Percentiles rank a stretch among this genome's conserved stretches.
phyloP scores from a whole-genome alignment of 2,113 vertebrate genomes.

The Trinectes maculatus region DNA sequence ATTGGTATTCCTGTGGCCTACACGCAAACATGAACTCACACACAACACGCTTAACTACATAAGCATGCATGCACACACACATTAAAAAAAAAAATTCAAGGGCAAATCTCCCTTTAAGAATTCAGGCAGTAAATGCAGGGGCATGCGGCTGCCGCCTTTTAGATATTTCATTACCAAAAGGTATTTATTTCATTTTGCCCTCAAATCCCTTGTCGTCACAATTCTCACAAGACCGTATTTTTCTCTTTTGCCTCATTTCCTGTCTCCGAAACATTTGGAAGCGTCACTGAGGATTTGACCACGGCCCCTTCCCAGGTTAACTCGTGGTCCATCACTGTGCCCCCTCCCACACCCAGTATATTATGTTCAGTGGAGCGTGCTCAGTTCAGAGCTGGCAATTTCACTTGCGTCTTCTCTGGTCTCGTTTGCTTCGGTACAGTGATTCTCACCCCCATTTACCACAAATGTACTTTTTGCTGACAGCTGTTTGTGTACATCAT shows the following conservation, averaged over 20 bases:
- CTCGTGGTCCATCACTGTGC: slow-evolving; percentile 62
- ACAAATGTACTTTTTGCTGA: slow-evolving; percentile 65
- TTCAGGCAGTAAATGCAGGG: slow-evolving; percentile 52
- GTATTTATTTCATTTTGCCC: slow-evolving; percentile 76
- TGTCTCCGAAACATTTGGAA: slow-evolving; percentile 57
- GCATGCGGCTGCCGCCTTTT: slow-evolving; percentile 71
- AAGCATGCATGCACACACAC: slow-evolving; percentile 19
- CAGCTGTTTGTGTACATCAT: slow-evolving; percentile 67
- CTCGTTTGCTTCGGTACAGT: slow-evolving; percentile 65
- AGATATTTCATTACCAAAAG: slow-evolving; percentile 81
- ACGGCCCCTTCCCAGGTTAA: slow-evolving; percentile 55
- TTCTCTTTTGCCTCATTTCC: slow-evolving; percentile 11
- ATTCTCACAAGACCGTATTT: slow-evolving; percentile 54
- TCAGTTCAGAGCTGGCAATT: slow-evolving; percentile 72
- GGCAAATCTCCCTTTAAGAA: slow-evolving; percentile 71
- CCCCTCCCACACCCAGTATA: slow-evolving; percentile 56
- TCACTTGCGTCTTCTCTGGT: slow-evolving; percentile 63
- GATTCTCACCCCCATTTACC: slow-evolving; percentile 52
- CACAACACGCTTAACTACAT: too few species aligned
- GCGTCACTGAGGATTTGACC: slow-evolving; percentile 64
- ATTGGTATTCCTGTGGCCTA: slow-evolving; percentile 60
- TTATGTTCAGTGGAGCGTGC: slow-evolving; percentile 75
- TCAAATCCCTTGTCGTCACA: slow-evolving; percentile 70
- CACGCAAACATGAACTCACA: slow-evolving; percentile 10
- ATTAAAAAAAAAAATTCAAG: slow-evolving; percentile 74